Base-by-base conservation (phyloP, 2,888 invertebrate species). In the Ornithoptera alexandrae region DNA sequence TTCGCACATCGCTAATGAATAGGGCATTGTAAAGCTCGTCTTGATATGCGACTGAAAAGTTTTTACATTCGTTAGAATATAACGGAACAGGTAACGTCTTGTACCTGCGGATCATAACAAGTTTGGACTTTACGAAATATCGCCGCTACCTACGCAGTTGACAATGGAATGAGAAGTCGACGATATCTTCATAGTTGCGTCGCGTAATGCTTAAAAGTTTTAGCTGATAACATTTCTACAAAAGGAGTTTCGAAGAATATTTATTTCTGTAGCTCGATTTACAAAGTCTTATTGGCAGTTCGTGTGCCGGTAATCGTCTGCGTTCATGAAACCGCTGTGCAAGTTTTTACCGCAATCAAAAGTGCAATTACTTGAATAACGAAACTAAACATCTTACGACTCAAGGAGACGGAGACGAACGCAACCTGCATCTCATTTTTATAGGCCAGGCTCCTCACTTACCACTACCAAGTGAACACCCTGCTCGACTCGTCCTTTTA, bases 101-200 rank as follows among this genome's bases (percentile, higher is more conserved):
- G 50, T 65, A 71, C 58, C 78, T 82, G 56, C 53, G 36, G 85
- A 82, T 86, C 85, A 86, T 88, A 88, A 87, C 86, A 88, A 86
- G 82, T 84, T 80, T 74, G 73, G 84, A 86, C 81, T 84, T 80
- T 71, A 78, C 78, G 78, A 84, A 85, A 62, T 62, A 57, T 57
- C 20, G 57, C 57, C 20, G 22, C 57, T 57, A 57, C 57, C 20
- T 57, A 20, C 20, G n/a, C 57, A 57, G 57, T 57, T 57, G 20
- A 57, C 20, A 57, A 57, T 20, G 57, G 57, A 57, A 57, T 20
- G 57, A 5, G 18, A 50, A 57, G 57, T 57, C 20, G n/a, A 57
- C 20, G 57, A n/a, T 57, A 57, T 57, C 57, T 57, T n/a, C 20
- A 57, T 57, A 57, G 57, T 57, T 57, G 20, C 5, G 7, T 57